Base-by-base conservation (phyloP, 2,888 invertebrate species). In the Nemapogon koenigi region DNA sequence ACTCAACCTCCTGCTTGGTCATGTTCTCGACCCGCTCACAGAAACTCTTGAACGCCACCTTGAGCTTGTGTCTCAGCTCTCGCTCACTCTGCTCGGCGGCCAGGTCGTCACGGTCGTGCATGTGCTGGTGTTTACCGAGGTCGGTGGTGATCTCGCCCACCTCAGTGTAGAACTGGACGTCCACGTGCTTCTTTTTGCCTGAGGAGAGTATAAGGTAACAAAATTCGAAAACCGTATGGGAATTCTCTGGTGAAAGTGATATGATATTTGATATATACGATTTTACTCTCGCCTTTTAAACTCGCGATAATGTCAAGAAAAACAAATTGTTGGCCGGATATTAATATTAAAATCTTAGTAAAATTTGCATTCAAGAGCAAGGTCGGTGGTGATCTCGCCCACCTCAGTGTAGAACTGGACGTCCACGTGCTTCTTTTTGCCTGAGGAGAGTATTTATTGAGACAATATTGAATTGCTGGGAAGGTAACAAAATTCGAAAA, bases 321-420 rank as follows among this genome's bases (percentile, higher is more conserved):
- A n/a, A n/a, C n/a, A n/a, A n/a, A n/a, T n/a, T n/a, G n/a, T n/a
- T n/a, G n/a, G n/a, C n/a, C n/a, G n/a, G n/a, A n/a, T n/a, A n/a
- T n/a, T n/a, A n/a, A n/a, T n/a, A n/a, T n/a, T n/a, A n/a, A n/a
- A n/a, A n/a, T n/a, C n/a, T n/a, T n/a, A n/a, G n/a, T n/a, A n/a
- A n/a, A n/a, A n/a, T n/a, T n/a, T n/a, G n/a, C n/a, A n/a, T n/a
- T n/a, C n/a, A n/a, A n/a, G n/a, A n/a, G n/a, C 98, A 53, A 99
- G 82, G 81, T 99, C 99, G 0, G 99, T 99, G 0, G 98, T 98
- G 41, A 99, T 97, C 78, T 99, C 99, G 53, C 99, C 99, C 38
- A 99, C 99, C 78, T 99, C 99, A 1, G 99, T 99, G 67, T 98
- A 99, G 78, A 99, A 99, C 65, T 99, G 98, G 3, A 99, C 97